Conservation (phyloP, 2,888 invertebrate genomes). For the Dryadula phaetusa region DNA sequence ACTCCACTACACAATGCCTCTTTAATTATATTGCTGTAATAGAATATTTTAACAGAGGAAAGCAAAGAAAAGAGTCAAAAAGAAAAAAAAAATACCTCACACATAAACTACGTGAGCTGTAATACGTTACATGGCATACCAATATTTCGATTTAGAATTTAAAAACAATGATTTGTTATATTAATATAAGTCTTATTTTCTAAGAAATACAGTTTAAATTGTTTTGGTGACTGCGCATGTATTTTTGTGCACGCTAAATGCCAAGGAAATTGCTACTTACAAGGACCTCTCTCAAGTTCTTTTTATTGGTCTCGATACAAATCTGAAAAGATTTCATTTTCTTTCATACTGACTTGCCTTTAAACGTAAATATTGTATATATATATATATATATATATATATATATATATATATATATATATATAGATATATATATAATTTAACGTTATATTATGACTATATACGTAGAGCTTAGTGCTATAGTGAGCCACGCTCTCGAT, state of each 20-base stretch:
- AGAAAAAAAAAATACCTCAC: background rate
- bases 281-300: slow-evolving; percentile 20
- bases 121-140: slow-evolving; percentile 30
- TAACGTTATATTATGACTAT: too few species aligned
- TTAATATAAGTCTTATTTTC: background rate
- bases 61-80: too few species aligned
- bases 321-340: slow-evolving; percentile 32
- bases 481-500: too few species aligned
- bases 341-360: background rate
- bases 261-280: slow-evolving; percentile 44
- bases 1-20: too few species aligned
- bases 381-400: too few species aligned
- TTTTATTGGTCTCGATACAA: slow-evolving; percentile 33
- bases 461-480: too few species aligned
- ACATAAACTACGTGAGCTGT: background rate
- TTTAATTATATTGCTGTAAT: too few species aligned
- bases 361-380: too few species aligned
- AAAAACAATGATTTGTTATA: background rate
- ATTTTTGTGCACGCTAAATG: slow-evolving; percentile 37
- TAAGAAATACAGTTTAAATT: slow-evolving; percentile 4
- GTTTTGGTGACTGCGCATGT: background rate
- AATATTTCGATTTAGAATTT: slow-evolving; percentile 38
- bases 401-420: too few species aligned
- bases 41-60: too few species aligned
- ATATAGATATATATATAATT: too few species aligned